Evolutionary conservation across 1,140 invertebrate genomes (phyloP).

Genomic region (Heliconius himera): DNA sequence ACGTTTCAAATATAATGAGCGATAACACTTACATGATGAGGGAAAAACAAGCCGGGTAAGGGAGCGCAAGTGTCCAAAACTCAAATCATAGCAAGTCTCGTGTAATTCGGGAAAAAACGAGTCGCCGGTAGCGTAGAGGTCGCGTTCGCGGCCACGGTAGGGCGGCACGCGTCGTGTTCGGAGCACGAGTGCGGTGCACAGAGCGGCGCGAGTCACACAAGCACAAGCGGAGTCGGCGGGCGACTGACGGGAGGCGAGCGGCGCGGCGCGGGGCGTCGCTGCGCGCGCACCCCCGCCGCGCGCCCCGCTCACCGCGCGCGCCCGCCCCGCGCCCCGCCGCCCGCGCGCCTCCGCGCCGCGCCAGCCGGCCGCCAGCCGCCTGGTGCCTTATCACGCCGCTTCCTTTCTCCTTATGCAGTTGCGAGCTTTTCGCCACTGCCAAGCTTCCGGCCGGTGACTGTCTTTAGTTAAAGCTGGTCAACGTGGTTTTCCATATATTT

Average conservation of each 20-base stretch:
- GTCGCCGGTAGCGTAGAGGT: conserved; percentile 78
- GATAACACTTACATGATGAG: conserved; percentile 79
- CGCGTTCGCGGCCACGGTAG: conserved; percentile 77
- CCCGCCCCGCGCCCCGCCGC: neutral
- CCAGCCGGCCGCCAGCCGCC: conserved; percentile 51
- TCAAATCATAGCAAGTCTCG: conserved; percentile 79
- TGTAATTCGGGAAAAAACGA: conserved; percentile 73
- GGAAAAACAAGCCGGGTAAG: conserved; percentile 79
- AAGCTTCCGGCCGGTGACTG: conserved; percentile 76
- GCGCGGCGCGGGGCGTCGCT: conserved; percentile 63
- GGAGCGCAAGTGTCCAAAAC: conserved; percentile 74
- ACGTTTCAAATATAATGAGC: conserved; percentile 73
- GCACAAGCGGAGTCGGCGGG: conserved; percentile 78
- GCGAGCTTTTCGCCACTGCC: conserved; percentile 79
- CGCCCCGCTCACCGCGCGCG: conserved; percentile 41
- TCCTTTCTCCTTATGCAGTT: conserved; percentile 80
- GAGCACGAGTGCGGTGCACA: conserved; percentile 78
- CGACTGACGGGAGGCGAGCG: conserved; percentile 74
- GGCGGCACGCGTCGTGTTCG: conserved; percentile 79
- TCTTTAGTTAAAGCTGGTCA: conserved; percentile 69
- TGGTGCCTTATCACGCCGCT: conserved; percentile 76
- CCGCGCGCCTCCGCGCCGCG: conserved; percentile 36
- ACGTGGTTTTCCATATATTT: conserved; percentile 42
- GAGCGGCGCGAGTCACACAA: conserved; percentile 79
- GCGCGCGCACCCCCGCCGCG: conserved; percentile 65